phyloP scores from a whole-genome alignment of 2,113 vertebrate species.

The Spheniscus mendiculus region DNA sequence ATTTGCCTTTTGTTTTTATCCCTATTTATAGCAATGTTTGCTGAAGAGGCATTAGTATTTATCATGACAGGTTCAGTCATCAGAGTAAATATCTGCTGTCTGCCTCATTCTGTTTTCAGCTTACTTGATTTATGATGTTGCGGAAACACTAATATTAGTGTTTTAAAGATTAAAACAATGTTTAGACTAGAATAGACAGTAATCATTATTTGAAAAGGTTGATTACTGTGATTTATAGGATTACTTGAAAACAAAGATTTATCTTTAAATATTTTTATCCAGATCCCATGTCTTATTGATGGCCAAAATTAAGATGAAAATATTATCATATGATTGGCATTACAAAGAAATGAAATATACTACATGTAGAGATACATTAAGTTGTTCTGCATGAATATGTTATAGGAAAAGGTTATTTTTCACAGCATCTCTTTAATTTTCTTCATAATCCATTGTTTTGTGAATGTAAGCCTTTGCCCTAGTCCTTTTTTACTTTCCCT shows the following conservation, averaged over 20 bases:
- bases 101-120: conserved; percentile 5
- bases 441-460: neutral
- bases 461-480: neutral
- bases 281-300: conserved; percentile 25
- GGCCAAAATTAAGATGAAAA: conserved; percentile 14
- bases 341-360: neutral
- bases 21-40: neutral
- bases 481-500: neutral
- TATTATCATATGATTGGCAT: neutral
- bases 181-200: conserved; percentile 30
- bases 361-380: neutral
- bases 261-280: conserved; percentile 21
- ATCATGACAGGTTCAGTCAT: neutral
- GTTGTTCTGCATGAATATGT: neutral
- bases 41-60: conserved; percentile 29
- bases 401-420: neutral
- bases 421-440: neutral
- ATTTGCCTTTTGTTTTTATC: conserved; percentile 7
- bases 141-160: conserved; percentile 4
- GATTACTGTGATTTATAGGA: conserved; percentile 53
- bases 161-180: conserved; percentile 59
- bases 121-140: conserved; percentile 43
- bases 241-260: conserved; percentile 32
- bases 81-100: conserved; percentile 20
- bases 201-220: conserved; percentile 52